A percentile compares a stretch with the other conserved stretches of the same genome.
phyloP scores from a whole-genome alignment of 2,888 invertebrate genomes.

The Thelaira solivaga region DNA sequence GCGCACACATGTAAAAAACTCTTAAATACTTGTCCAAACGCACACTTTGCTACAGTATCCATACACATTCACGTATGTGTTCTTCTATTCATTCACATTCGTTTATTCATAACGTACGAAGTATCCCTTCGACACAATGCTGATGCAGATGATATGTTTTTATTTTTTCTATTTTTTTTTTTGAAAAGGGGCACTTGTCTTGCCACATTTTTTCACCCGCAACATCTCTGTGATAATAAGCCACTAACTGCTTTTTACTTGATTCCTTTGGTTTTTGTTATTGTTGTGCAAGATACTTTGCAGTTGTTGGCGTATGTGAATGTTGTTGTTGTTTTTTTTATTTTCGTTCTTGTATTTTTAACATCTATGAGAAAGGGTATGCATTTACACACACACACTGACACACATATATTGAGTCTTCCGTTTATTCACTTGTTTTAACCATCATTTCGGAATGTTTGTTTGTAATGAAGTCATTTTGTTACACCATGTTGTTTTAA shows the following conservation, averaged over 20 bases:
- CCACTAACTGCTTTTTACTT: conserved; percentile 57
- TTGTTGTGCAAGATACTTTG: background rate
- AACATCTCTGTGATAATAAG: conserved; percentile 59
- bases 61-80: conserved; percentile 37
- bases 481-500: conserved; percentile 61
- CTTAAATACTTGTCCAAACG: background rate
- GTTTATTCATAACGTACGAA: conserved; percentile 27
- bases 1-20: background rate
- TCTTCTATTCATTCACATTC: conserved; percentile 13
- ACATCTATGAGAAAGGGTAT: background rate
- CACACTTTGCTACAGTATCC: conserved; percentile 8
- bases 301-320: background rate
- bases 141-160: conserved; percentile 43
- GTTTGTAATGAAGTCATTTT: conserved; percentile 64
- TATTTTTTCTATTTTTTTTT: conserved; percentile 20
- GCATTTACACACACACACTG: too few relatives aligned
- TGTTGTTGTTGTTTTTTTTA: background rate
- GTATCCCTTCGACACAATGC: conserved; percentile 54
- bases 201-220: conserved; percentile 51
- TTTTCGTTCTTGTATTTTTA: background rate
- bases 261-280: background rate
- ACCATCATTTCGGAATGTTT: conserved; percentile 46
- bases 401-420: too few relatives aligned
- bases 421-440: conserved; percentile 59
- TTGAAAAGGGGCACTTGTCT: conserved; percentile 49